A percentile compares a stretch with the other conserved stretches of the same genome.
Conservation (phyloP, 2,113 vertebrate genomes). For the Pelobates fuscus region DNA sequence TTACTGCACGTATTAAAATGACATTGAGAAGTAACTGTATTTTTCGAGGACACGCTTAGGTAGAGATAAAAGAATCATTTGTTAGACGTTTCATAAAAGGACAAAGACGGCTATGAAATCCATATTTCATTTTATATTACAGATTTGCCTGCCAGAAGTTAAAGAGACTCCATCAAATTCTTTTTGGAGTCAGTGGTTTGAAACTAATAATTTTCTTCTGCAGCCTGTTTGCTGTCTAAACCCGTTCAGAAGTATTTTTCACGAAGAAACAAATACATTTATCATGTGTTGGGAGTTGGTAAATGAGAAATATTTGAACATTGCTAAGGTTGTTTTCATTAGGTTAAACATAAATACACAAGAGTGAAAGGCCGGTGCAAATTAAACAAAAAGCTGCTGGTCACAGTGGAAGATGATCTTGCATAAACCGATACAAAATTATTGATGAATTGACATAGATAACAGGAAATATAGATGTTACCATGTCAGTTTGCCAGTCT, state of each 20-base stretch:
- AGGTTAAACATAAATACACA: not conserved
- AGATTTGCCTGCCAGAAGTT: slow-evolving; percentile 45
- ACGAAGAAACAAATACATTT: slow-evolving; percentile 35
- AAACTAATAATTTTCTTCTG: slow-evolving; percentile 46
- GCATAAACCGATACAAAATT: no score
- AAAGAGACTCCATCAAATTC: slow-evolving; percentile 46
- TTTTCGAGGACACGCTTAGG: slow-evolving; percentile 44
- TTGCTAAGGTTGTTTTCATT: slow-evolving; percentile 4
- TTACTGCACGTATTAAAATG: slow-evolving; percentile 24
- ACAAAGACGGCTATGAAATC: slow-evolving; percentile 32
- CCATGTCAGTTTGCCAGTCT: no score
- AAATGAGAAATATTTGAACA: not conserved
- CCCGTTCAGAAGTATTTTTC: slow-evolving; percentile 39
- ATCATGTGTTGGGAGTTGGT: slow-evolving; percentile 1
- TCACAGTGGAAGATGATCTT: no score
- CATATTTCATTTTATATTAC: slow-evolving; percentile 36
- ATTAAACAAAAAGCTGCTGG: no score
- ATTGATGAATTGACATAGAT: no score
- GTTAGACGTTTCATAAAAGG: slow-evolving; percentile 40
- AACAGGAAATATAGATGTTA: no score
- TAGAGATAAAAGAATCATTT: slow-evolving; percentile 39
- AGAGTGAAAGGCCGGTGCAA: no score
- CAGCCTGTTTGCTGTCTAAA: slow-evolving; percentile 27
- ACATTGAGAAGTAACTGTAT: slow-evolving; percentile 37
- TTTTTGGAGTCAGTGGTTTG: slow-evolving; percentile 41